Conservation (phyloP, 2,888 invertebrate genomes). For the Tubiluchus corallicola region DNA sequence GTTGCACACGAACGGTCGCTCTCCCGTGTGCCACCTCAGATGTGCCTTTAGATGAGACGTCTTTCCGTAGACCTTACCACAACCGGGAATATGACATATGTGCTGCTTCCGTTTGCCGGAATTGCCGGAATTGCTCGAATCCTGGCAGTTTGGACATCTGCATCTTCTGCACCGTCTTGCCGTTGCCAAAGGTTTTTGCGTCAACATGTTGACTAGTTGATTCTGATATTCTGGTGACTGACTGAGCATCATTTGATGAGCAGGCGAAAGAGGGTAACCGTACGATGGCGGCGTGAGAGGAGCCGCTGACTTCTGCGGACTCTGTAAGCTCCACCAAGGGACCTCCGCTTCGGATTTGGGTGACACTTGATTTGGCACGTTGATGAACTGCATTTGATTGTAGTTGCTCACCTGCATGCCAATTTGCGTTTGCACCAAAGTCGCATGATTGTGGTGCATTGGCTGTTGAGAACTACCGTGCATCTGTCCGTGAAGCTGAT, state of each 20-base stretch:
- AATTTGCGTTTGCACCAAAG: background rate
- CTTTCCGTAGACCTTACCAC: conserved; percentile 76
- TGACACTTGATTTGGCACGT: background rate
- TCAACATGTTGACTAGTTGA: background rate
- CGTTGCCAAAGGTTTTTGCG: conserved; percentile 13
- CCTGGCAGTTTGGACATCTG: conserved; percentile 28
- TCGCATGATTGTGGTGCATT: too few relatives aligned
- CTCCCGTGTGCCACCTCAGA: conserved; percentile 92
- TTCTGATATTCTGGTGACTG: background rate
- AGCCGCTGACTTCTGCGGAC: background rate
- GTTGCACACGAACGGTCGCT: conserved; percentile 88
- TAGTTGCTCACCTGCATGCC: background rate
- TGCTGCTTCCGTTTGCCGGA: conserved; percentile 32
- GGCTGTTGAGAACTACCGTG: background rate
- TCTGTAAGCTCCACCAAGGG: conserved; percentile 1
- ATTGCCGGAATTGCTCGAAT: conserved; percentile 12
- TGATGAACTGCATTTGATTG: background rate
- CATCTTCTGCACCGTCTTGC: conserved; percentile 27
- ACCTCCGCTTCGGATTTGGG: background rate
- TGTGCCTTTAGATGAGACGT: conserved; percentile 97
- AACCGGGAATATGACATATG: conserved; percentile 87
- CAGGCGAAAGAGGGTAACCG: background rate
- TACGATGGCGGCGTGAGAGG: background rate
- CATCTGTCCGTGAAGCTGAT: background rate
- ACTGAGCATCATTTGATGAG: conserved; percentile 1